Base-by-base conservation (phyloP, 2,888 invertebrate species). In the Lobophora halterata region DNA sequence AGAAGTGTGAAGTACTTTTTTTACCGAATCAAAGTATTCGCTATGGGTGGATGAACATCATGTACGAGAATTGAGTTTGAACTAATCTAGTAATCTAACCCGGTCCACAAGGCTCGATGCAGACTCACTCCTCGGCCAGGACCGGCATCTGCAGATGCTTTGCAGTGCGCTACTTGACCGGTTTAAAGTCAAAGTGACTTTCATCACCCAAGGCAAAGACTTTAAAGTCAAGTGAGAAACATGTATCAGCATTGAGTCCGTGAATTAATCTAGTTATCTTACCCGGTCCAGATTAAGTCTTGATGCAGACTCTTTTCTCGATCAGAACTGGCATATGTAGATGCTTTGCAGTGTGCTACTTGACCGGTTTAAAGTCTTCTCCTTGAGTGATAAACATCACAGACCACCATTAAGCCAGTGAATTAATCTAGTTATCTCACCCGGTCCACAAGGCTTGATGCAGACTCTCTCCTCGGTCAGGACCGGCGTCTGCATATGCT, bases 301-400 rank as follows among this genome's bases (percentile, higher is more conserved):
- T 91, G 49, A 97, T 95, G 85, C 97, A 97, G 53, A 97, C 91
- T 47, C 93, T 89, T 41, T 93, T 90, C 0, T 93, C 88, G 0
- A 94, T 93, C 6, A 96, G 85, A 4, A 90, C 76, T 0, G 97
- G 97, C 0, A 91, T 88, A 14, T 88, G 86, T 49, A 91, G 89
- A 63, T 97, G 97, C 58, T 95, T 95, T 50, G 92, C 89, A 12
- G 95, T 95, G 51, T 95, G 93, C 72, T 97, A 97, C 77, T n/a
- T n/a, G n/a, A n/a, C n/a, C n/a, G n/a, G n/a, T n/a, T n/a, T n/a
- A n/a, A n/a, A n/a, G n/a, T n/a, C n/a, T n/a, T n/a, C n/a, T n/a
- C n/a, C n/a, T n/a, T n/a, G n/a, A n/a, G n/a, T n/a, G n/a, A n/a
- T n/a, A n/a, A n/a, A n/a, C n/a, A n/a, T n/a, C n/a, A n/a, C n/a